These are phyloP conservation scores for Vombatus ursinus DNA, from an alignment of 2,113 vertebrate genomes.

Conservation along the genomic window DNA sequence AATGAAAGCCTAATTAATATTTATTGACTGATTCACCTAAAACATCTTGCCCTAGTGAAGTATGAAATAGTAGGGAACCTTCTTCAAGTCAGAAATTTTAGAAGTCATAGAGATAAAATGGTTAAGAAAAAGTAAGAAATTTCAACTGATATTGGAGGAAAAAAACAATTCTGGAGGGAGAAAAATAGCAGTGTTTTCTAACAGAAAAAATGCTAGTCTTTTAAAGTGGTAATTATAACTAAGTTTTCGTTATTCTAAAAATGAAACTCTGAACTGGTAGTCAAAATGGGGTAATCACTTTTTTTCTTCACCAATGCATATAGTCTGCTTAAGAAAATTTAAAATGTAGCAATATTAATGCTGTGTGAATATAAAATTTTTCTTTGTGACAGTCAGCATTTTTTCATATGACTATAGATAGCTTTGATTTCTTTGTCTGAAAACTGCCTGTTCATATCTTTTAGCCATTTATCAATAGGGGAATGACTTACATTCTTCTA, in stretches of 20 bases:
- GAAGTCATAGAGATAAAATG: slow-evolving; percentile 1
- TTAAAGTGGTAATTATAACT: background rate
- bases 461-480: background rate
- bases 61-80: background rate
- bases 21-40: background rate
- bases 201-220: background rate
- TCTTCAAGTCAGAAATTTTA: background rate
- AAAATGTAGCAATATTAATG: background rate
- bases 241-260: background rate
- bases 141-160: slow-evolving; percentile 27
- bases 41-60: background rate
- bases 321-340: background rate
- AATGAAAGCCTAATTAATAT: background rate
- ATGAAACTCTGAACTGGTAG: background rate
- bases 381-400: background rate
- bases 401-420: background rate
- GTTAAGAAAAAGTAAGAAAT: background rate
- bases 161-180: background rate
- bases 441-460: background rate
- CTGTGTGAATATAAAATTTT: background rate
- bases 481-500: background rate
- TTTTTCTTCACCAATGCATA: background rate
- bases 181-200: background rate
- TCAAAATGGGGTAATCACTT: background rate
- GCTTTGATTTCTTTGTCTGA: background rate